A percentile compares a stretch with the other conserved stretches of the same genome.
Conservation (phyloP, 2,797 vertebrate genomes). For the Esox masquinongy region DNA sequence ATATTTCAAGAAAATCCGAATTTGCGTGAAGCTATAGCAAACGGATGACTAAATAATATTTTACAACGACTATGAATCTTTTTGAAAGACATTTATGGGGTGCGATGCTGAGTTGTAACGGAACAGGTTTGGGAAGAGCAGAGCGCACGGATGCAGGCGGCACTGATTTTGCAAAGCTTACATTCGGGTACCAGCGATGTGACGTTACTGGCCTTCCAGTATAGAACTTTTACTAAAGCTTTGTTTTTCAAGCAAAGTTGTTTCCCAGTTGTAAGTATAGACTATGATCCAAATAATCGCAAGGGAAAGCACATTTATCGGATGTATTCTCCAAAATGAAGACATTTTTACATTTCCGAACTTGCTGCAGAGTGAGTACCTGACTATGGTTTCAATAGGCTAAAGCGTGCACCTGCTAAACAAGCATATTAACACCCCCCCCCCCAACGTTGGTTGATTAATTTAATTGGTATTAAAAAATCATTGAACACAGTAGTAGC, state of each 20-base stretch:
- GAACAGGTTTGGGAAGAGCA: neutral
- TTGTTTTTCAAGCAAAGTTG: conserved; percentile 1
- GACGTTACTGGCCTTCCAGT: conserved; percentile 20
- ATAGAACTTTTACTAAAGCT: conserved; percentile 14
- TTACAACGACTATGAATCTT: neutral
- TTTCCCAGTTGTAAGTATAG: neutral
- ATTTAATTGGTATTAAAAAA: neutral
- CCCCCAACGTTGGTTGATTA: neutral
- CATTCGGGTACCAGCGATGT: neutral
- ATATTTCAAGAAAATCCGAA: neutral
- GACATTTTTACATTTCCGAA: conserved; percentile 35
- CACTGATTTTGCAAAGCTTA: neutral
- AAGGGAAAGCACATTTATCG: neutral
- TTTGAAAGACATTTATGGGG: neutral
- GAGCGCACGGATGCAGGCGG: neutral
- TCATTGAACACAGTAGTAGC: neutral
- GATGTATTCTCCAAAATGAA: conserved; percentile 38
- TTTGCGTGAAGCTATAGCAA: neutral
- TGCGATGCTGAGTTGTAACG: neutral
- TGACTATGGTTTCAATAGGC: neutral
- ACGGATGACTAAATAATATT: neutral
- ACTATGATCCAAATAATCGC: neutral
- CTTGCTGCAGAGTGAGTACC: conserved; percentile 58
- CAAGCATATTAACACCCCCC: neutral
- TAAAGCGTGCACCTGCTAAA: neutral